Evolutionary conservation across 1,140 invertebrate species (phyloP).

Genomic region (Bombus difficillimus): DNA sequence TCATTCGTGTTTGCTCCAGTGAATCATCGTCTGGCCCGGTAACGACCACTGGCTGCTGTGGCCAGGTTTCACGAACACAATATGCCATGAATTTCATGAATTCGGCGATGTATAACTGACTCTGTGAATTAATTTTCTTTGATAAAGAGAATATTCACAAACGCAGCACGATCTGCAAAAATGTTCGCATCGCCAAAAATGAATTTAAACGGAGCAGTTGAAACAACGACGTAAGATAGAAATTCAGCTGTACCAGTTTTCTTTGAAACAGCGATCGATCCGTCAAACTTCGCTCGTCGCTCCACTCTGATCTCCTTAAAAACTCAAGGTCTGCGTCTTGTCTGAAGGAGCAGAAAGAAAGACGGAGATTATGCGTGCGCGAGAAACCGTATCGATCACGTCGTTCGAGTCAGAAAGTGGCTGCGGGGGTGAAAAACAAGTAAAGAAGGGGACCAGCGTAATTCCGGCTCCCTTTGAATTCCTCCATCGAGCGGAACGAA

Average conservation of each 20-base stretch:
- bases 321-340: background rate
- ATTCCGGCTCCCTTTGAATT: conserved; percentile 57
- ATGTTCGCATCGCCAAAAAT: rapidly evolving
- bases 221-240: too few species aligned
- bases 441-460: conserved; percentile 40
- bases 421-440: conserved; percentile 23
- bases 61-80: background rate
- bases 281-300: background rate
- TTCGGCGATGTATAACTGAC: background rate
- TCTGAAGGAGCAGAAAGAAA: background rate
- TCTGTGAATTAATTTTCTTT: background rate
- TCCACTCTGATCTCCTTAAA: background rate
- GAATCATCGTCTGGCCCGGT: conserved; percentile 55
- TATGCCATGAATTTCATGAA: background rate
- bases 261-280: background rate
- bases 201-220: too few species aligned
- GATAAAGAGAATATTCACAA: background rate
- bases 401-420: conserved; percentile 24
- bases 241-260: too few species aligned
- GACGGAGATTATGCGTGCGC: conserved; percentile 12
- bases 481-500: background rate
- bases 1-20: conserved; percentile 54
- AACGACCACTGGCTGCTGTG: background rate
- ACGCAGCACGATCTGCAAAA: background rate
- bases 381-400: conserved; percentile 56